Conservation (phyloP, 2,113 vertebrate genomes). For the Oryzias melastigma region DNA sequence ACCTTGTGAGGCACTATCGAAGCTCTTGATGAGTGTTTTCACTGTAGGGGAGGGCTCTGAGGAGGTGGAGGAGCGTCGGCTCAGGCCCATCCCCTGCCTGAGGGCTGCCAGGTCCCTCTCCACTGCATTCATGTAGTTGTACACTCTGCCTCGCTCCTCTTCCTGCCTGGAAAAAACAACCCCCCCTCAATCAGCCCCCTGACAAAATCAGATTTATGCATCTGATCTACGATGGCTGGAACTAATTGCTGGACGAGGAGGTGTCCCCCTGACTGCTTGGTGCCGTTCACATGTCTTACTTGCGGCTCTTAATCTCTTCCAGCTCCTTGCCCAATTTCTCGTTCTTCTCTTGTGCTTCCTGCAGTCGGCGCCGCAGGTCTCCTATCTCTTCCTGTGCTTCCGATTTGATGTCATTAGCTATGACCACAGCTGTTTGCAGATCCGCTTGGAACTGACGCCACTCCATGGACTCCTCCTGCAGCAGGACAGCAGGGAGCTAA, state of each 20-base stretch:
- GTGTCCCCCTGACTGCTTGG: conserved; percentile 6
- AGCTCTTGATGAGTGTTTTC: conserved; percentile 96
- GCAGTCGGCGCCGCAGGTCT: conserved; percentile 88
- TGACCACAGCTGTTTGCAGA: conserved; percentile 94
- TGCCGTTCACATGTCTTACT: conserved; percentile 73
- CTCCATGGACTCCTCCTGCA: conserved; percentile 91
- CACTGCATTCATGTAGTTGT: conserved; percentile 97
- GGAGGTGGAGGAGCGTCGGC: conserved; percentile 89
- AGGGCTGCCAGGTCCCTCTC: conserved; percentile 92
- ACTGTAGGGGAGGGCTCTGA: conserved; percentile 94
- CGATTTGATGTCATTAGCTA: conserved; percentile 95
- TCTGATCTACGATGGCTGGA: background rate
- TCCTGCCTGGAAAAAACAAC: conserved; percentile 80
- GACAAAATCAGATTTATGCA: background rate
- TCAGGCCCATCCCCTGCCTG: conserved; percentile 93
- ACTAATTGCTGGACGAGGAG: background rate
- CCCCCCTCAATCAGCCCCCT: background rate
- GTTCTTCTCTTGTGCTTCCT: conserved; percentile 89
- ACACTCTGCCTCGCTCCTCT: conserved; percentile 93
- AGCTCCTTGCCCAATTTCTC: conserved; percentile 92
- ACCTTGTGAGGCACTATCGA: conserved; percentile 95
- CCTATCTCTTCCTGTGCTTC: conserved; percentile 97
- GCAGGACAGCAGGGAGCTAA: background rate
- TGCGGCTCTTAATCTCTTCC: conserved; percentile 93
- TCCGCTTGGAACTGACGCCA: conserved; percentile 98